These are phyloP conservation scores for Pocillopora damicornis DNA, from an alignment of 64 coral and sea anemone genomes.

Conservation along the genomic window DNA sequence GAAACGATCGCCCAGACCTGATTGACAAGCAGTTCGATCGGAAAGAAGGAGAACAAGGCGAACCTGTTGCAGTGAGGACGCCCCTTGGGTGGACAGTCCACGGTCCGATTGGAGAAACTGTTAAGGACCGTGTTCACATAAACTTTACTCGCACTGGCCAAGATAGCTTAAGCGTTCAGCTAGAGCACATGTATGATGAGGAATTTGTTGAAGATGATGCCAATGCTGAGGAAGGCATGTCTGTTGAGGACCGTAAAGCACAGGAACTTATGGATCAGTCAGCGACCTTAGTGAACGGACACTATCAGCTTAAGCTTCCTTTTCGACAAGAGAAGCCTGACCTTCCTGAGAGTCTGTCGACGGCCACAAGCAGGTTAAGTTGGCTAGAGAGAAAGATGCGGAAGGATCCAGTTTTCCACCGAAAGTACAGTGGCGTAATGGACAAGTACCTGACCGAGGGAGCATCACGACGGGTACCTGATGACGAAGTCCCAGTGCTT, in stretches of 20 bases:
- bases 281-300: constrained; percentile 33
- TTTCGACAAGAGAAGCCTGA: constrained; percentile 58
- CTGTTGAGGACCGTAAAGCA: constrained; percentile 46
- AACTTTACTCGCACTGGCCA: constrained; percentile 20
- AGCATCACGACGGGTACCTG: constrained; percentile 35
- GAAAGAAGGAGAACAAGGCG: no score
- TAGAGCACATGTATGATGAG: constrained; percentile 37
- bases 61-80: no score
- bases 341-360: constrained; percentile 61
- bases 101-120: constrained; percentile 41
- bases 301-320: constrained; percentile 62
- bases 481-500: constrained; percentile 38
- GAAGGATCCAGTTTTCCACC: constrained; percentile 51
- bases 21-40: no score
- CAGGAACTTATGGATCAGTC: constrained; percentile 43
- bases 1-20: no score
- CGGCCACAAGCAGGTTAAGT: constrained; percentile 51
- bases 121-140: background rate
- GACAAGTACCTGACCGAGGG: constrained; percentile 65
- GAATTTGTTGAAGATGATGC: constrained; percentile 18
- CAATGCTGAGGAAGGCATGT: background rate
- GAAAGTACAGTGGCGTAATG: constrained; percentile 32
- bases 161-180: constrained; percentile 1
- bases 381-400: constrained; percentile 51
- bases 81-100: constrained; percentile 75